Conservation (phyloP, 53 echinoderm and acorn worm genomes). For the Antedon mediterranea region DNA sequence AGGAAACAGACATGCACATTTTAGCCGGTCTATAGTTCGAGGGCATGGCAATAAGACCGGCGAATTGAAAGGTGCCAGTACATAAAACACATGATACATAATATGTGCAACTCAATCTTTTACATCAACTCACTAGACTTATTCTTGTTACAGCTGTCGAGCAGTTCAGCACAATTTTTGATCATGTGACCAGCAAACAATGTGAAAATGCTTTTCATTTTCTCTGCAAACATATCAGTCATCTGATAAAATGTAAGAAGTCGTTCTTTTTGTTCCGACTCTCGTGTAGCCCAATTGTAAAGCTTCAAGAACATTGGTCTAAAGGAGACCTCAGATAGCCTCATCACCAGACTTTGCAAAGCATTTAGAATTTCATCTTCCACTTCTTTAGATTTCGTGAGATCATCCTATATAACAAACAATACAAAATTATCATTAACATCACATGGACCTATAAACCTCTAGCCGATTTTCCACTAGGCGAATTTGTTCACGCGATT, state of each 20-base stretch:
- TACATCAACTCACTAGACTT: slow-evolving; percentile 62
- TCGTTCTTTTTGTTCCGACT: slow-evolving; percentile 27
- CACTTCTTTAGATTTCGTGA: slow-evolving; percentile 21
- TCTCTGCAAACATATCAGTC: slow-evolving; percentile 64
- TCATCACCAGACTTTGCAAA: slow-evolving; percentile 57
- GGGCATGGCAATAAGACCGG: no score
- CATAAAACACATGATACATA: no score
- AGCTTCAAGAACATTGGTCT: slow-evolving; percentile 80
- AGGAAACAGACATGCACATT: no score
- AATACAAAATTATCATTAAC: neutral
- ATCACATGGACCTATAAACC: no score
- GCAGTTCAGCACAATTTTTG: slow-evolving; percentile 48
- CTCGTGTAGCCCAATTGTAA: slow-evolving; percentile 65
- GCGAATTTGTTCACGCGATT: no score
- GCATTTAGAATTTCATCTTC: slow-evolving; percentile 59
- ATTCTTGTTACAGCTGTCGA: slow-evolving; percentile 51
- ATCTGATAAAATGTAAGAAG: slow-evolving; percentile 73
- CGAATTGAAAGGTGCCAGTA: no score
- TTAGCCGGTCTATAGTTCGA: no score
- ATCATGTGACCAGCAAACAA: slow-evolving; percentile 85
- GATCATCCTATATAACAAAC: slow-evolving; percentile 12
- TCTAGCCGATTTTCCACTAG: no score
- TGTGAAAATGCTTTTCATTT: slow-evolving; percentile 74
- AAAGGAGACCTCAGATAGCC: slow-evolving; percentile 69
- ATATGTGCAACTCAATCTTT: no score